Evolutionary conservation across 2,113 vertebrate genomes (phyloP), one percentile per base, ranked within the genome.

Genomic region (Desmodus rotundus): DNA sequence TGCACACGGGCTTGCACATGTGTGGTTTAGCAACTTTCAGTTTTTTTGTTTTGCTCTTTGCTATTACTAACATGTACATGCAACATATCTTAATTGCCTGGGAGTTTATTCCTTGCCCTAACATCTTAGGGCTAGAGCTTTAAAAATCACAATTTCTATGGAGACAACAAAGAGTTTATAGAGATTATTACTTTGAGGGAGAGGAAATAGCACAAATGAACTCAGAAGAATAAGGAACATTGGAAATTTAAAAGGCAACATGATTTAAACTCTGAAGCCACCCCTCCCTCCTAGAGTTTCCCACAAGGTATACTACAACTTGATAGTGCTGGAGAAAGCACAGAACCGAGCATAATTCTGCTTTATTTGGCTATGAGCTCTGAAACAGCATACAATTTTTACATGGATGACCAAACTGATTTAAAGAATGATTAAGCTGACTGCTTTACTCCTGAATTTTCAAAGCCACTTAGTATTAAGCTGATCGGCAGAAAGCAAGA

Each of bases 181-280:
- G 93, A 94, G 43, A 96, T 93, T 81, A 97, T 87, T 91, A 77
- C 31, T 92, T 67, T 93, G 54, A 96, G 52, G 43, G 28, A 91
- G 43, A 83, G 31, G 94, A 33, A 93, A 54, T 52, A 84, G 74
- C 43, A 80, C 88, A 97, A 96, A 97, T 74, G 72, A 98, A 95
- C 88, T 96, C 78, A 93, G 73, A 96, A 98, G 91, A 95, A 36
- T 67, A 92, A 96, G 56, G 61, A 97, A 98, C 81, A 96, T 58
- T 96, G 85, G 96, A 89, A 95, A 88, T 65, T 83, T 95, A 89
- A 97, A 97, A 97, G 20, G 95, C 31, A 7, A 97, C 87, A 94
- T 89, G 83, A 98, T 86, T 85, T 95, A 97, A 98, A 97, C 87
- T 95, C 96, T 91, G 83, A 81, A 93, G 89, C 68, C 91, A 92